Percentiles rank a stretch among this genome's conserved stretches.
These are phyloP conservation scores for Lydus trimaculatus DNA, from an alignment of 2,888 invertebrate genomes.

Conservation along the genomic window DNA sequence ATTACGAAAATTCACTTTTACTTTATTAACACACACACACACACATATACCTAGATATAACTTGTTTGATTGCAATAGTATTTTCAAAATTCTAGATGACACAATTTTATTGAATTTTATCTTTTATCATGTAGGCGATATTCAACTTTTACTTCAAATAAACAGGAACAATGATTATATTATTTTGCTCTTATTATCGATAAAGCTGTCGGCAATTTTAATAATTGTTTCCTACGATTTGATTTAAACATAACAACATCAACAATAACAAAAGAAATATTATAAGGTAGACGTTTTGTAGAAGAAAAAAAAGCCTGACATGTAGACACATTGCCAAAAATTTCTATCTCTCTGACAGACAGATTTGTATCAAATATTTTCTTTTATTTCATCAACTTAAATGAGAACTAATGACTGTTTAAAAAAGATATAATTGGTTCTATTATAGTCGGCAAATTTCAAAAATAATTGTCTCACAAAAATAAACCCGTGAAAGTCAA, in stretches of 20 bases:
- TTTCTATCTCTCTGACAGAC: neutral
- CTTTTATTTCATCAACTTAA: neutral
- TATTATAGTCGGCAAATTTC: neutral
- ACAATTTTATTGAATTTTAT: slow-evolving; percentile 6
- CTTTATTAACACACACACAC: neutral
- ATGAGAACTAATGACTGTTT: neutral
- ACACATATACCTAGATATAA: no score
- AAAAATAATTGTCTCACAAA: neutral
- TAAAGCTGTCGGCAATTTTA: neutral
- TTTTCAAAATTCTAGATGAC: slow-evolving; percentile 5
- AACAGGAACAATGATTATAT: slow-evolving; percentile 4
- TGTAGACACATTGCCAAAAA: neutral
- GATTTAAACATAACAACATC: neutral
- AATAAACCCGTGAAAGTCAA: neutral
- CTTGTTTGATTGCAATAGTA: neutral
- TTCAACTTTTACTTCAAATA: slow-evolving; percentile 6
- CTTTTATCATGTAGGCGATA: neutral
- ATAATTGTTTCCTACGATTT: neutral
- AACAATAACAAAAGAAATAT: neutral
- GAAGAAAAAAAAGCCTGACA: no score
- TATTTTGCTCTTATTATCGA: neutral
- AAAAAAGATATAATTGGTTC: neutral
- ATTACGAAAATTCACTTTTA: slow-evolving; percentile 1
- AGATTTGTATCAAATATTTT: neutral
- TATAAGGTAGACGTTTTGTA: no score